Base-by-base conservation (phyloP, 2,888 invertebrate genomes). In the Rhogogaster chlorosoma region DNA sequence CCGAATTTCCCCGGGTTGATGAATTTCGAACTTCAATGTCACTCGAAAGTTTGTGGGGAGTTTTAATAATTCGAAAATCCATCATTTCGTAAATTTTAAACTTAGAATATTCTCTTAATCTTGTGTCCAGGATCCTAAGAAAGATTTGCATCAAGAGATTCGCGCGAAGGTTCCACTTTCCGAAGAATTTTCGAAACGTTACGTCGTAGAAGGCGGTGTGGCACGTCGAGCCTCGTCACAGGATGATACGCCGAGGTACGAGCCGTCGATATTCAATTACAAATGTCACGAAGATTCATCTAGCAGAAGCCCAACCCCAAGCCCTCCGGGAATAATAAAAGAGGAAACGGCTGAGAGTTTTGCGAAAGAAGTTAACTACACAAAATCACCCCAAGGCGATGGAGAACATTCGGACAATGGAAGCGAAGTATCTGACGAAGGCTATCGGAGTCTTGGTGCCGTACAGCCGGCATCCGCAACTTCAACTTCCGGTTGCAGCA, bases 361-460 rank as follows among this genome's bases (percentile, higher is more conserved):
- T 82, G 87, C 85, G 73, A 92, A 92, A 85, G 92, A 93, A 75
- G 88, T 87, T 67, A 89, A 89, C 77, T 91, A 91, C 85, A 86
- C 89, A 18, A 92, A 92, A 86, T 90, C 91, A 5, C 90, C 90
- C 3, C 91, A 92, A 75, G 91, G 88, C 82, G 93, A 93, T 83
- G 92, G 92, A 61, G 93, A 92, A 70, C 92, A 92, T 84, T 92
- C 97, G 84, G 97, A 97, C 92, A 97, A 97, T 88, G 97, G 97
- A 12, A 97, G 97, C 85, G 97, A 97, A 92, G 97, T 97, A 36
- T 97, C 97, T 38, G 97, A 97, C 92, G 97, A 97, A 91, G 97
- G 97, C 0, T 97, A 97, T 93, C 95, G 97, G 90, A 97, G 97
- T 91, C 93, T 97, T 90, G 97, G 97, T 0, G 95, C 97, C 75